A percentile compares a stretch with the other conserved stretches of the same genome.
Conservation (phyloP, 2,797 vertebrate genomes). For the Coracias cyanogaster region DNA sequence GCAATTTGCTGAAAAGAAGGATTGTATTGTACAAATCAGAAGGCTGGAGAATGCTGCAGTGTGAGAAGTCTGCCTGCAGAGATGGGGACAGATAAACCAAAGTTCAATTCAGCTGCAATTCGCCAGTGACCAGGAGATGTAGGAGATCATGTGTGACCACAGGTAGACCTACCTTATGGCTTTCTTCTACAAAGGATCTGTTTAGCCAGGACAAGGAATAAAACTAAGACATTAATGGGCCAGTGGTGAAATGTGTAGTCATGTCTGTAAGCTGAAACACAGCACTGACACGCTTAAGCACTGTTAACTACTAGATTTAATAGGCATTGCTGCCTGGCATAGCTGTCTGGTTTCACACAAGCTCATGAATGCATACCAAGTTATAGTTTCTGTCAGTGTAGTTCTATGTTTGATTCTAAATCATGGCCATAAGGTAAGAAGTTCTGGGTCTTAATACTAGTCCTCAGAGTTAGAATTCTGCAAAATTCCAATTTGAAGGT, state of each 20-base stretch:
- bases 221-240: not conserved
- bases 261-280: not conserved
- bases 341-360: not conserved
- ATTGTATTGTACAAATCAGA: not conserved
- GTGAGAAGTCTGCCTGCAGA: not conserved
- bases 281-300: not conserved
- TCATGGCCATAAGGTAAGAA: not conserved
- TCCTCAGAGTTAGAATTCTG: not conserved
- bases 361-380: not conserved
- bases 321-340: not conserved
- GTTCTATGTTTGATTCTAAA: not conserved
- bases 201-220: not conserved
- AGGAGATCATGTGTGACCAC: not conserved
- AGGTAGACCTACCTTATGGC: not conserved
- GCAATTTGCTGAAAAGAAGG: not conserved
- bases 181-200: not conserved
- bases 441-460: not conserved
- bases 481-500: not conserved
- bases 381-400: not conserved
- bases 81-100: not conserved
- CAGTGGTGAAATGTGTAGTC: not conserved
- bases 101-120: not conserved
- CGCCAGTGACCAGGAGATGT: not conserved
- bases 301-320: not conserved
- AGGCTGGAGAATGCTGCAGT: not conserved